phyloP scores from a whole-genome alignment of 2,797 vertebrate species.

The Danio albolineatus region DNA sequence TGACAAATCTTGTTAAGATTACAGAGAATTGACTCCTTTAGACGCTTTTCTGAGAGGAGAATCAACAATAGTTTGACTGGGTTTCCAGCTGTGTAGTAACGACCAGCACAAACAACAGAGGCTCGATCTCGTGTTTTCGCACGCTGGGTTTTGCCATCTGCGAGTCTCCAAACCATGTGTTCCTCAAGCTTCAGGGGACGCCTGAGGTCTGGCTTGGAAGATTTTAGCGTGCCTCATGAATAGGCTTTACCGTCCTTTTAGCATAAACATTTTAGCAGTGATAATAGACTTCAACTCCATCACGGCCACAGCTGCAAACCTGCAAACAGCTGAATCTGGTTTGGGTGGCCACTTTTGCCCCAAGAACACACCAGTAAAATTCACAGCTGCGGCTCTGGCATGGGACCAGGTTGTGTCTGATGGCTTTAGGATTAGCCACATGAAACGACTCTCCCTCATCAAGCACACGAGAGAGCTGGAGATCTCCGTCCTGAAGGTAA shows the following conservation, averaged over 20 bases:
- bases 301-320: slow-evolving; percentile 75
- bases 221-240: slow-evolving; percentile 64
- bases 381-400: slow-evolving; percentile 76
- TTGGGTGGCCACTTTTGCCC: slow-evolving; percentile 61
- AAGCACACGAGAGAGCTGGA: slow-evolving; percentile 49
- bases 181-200: slow-evolving; percentile 63
- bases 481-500: slow-evolving; percentile 51
- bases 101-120: slow-evolving; percentile 13
- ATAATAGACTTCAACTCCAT: slow-evolving; percentile 66
- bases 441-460: slow-evolving; percentile 57
- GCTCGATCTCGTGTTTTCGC: slow-evolving; percentile 30
- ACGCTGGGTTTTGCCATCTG: slow-evolving; percentile 68
- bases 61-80: neutral
- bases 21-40: slow-evolving; percentile 12
- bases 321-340: slow-evolving; percentile 75
- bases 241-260: slow-evolving; percentile 61
- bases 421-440: slow-evolving; percentile 58
- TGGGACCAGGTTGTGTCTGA: slow-evolving; percentile 59
- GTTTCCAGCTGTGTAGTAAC: slow-evolving; percentile 25
- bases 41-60: slow-evolving; percentile 8
- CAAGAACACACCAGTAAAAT: slow-evolving; percentile 73
- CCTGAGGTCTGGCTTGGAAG: slow-evolving; percentile 67
- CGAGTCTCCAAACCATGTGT: slow-evolving; percentile 74
- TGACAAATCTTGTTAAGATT: slow-evolving; percentile 45
- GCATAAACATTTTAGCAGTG: slow-evolving; percentile 73